A percentile compares a stretch with the other conserved stretches of the same genome.
Evolutionary conservation across 2,797 vertebrate species (phyloP).

Genomic region (Sciurus carolinensis): DNA sequence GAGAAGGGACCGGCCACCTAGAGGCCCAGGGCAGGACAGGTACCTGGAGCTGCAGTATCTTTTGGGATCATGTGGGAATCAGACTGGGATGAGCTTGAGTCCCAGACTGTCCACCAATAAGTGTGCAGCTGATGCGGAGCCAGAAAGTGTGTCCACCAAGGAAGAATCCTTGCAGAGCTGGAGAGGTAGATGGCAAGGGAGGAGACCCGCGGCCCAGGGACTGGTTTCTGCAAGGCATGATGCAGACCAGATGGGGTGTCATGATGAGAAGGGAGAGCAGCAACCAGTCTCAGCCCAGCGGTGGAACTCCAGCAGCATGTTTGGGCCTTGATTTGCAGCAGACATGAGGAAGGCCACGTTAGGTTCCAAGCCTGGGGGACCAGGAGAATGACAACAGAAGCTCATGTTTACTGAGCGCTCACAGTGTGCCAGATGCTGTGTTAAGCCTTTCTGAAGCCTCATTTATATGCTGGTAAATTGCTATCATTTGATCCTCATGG

Average conservation of each 20-base stretch:
- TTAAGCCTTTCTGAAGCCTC: background rate
- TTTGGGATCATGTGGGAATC: background rate
- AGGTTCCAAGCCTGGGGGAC: background rate
- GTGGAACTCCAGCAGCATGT: background rate
- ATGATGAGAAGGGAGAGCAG: background rate
- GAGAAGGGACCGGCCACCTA: background rate
- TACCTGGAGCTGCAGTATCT: background rate
- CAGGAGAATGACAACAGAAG: background rate
- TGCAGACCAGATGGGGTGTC: background rate
- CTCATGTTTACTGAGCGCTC: background rate
- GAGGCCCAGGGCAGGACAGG: background rate
- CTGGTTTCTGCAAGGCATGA: background rate
- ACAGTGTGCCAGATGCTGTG: background rate
- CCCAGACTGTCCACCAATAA: background rate
- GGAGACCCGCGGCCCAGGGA: background rate
- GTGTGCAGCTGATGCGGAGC: background rate
- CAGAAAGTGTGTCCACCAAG: background rate
- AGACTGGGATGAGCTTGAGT: background rate
- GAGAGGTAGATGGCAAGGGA: background rate
- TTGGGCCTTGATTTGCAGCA: background rate
- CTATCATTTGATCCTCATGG: background rate
- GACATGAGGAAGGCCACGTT: background rate
- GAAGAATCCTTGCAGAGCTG: background rate
- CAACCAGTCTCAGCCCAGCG: fast-evolving
- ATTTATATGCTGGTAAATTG: background rate